Evolutionary conservation across 2,113 vertebrate genomes (phyloP).

Genomic region (Notiomystis cincta): DNA sequence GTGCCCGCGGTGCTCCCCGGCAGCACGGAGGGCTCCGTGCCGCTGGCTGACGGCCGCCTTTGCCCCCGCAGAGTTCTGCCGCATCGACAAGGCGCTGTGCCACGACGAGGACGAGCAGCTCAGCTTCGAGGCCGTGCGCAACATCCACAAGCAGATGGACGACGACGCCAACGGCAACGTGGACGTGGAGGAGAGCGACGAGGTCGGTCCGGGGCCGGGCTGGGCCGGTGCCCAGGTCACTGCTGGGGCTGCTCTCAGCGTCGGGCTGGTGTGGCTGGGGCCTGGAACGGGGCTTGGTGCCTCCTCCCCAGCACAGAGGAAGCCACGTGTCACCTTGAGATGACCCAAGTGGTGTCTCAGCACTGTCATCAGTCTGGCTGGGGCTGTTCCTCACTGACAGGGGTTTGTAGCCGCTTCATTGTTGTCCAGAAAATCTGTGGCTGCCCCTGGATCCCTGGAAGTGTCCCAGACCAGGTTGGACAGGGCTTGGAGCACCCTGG

Average conservation of each 20-base stretch:
- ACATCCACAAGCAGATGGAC: conserved; percentile 97
- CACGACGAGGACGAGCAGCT: conserved; percentile 85
- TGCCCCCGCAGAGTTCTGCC: conserved; percentile 85
- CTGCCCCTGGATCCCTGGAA: neutral
- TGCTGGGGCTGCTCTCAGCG: neutral
- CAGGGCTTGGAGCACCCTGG: neutral
- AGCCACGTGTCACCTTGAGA: fast-evolving
- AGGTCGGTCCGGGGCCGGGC: conserved; percentile 70
- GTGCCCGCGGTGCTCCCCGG: too few relatives aligned
- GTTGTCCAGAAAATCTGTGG: neutral
- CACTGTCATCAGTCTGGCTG: fast-evolving
- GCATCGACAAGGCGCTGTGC: conserved; percentile 85
- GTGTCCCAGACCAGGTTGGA: neutral
- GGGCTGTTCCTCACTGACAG: neutral
- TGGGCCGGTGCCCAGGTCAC: neutral
- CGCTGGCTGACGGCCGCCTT: neutral
- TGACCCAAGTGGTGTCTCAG: fast-evolving
- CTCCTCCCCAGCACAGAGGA: neutral
- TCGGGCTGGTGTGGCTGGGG: neutral
- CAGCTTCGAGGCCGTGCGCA: conserved; percentile 91
- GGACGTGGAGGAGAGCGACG: conserved; percentile 90
- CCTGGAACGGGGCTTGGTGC: neutral
- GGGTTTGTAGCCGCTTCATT: neutral
- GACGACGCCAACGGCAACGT: conserved; percentile 96
- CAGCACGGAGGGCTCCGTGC: too few relatives aligned